Conservation (phyloP, 2,888 invertebrate genomes). For the Gibbula magus region DNA sequence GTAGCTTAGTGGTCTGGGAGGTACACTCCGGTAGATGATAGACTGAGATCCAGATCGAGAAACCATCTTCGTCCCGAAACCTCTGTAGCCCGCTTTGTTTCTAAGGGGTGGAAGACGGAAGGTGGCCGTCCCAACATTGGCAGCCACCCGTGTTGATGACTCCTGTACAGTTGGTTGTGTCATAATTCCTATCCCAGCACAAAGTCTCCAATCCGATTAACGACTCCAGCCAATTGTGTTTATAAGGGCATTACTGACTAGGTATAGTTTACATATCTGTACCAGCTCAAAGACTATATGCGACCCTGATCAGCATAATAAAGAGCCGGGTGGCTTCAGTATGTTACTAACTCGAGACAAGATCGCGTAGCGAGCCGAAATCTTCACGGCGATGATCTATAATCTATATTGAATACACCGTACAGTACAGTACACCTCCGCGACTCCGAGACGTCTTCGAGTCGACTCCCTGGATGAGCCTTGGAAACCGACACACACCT, state of each 20-base stretch:
- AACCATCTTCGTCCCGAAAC: slow-evolving; percentile 7
- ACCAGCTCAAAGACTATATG: background rate
- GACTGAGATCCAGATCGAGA: slow-evolving; percentile 27
- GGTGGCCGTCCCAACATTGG: slow-evolving; percentile 17
- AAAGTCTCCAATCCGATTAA: slow-evolving; percentile 10
- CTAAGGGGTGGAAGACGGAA: slow-evolving; percentile 3
- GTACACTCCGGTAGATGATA: slow-evolving; percentile 54
- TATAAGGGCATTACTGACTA: background rate
- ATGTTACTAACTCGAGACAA: background rate
- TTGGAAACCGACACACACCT: background rate
- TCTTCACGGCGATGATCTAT: background rate
- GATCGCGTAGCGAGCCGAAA: background rate
- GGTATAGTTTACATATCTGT: background rate
- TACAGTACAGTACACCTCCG: background rate
- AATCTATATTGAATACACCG: background rate
- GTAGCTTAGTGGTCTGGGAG: slow-evolving; percentile 53
- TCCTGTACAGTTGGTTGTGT: background rate
- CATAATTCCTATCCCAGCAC: background rate
- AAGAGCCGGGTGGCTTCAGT: background rate
- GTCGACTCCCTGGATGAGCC: background rate
- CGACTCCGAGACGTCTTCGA: too few relatives aligned
- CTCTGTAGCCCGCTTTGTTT: background rate
- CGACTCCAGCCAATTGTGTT: slow-evolving; percentile 2
- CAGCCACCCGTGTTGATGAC: background rate
- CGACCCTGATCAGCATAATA: background rate